Percentiles rank a stretch among this genome's conserved stretches.
These are phyloP conservation scores for Micromussa lordhowensis DNA, from an alignment of 92 coral and sea anemone genomes.

Conservation along the genomic window DNA sequence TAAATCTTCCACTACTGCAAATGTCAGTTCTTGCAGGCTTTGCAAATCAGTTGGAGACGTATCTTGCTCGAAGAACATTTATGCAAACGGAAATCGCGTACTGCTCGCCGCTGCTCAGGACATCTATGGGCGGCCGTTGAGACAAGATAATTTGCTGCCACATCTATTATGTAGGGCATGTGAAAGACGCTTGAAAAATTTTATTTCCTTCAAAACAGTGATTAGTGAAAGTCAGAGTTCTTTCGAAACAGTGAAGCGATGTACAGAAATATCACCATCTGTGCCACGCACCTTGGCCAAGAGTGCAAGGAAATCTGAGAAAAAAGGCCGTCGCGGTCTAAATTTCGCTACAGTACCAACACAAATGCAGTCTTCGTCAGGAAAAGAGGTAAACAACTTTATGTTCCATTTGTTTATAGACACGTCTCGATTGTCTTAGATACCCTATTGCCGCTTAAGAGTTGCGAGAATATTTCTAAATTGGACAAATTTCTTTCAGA, in stretches of 20 bases:
- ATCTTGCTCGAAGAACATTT: not conserved
- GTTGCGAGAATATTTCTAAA: too few relatives aligned
- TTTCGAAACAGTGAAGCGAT: too few relatives aligned
- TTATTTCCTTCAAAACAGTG: conserved; percentile 20
- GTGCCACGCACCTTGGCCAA: conserved; percentile 32
- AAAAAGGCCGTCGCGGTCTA: conserved; percentile 8
- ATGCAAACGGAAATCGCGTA: too few relatives aligned
- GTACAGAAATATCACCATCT: conserved; percentile 35
- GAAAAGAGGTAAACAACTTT: conserved; percentile 25
- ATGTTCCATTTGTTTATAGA: too few relatives aligned
- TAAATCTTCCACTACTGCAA: too few relatives aligned
- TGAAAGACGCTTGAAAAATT: conserved; percentile 20
- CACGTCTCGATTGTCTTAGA: too few relatives aligned
- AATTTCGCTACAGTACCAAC: conserved; percentile 10
- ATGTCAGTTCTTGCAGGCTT: conserved; percentile 8
- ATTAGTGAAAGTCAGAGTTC: conserved; percentile 25
- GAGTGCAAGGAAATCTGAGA: conserved; percentile 20
- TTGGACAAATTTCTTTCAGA: too few relatives aligned
- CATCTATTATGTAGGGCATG: too few relatives aligned
- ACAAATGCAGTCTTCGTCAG: conserved; percentile 29
- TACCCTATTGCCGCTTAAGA: too few relatives aligned
- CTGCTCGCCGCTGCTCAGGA: too few relatives aligned
- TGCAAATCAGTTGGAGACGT: conserved; percentile 4
- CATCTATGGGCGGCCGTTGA: too few relatives aligned
- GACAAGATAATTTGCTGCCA: too few relatives aligned